These are phyloP conservation scores for Epiblema foenella DNA, from an alignment of 2,888 invertebrate species.

Conservation along the genomic window DNA sequence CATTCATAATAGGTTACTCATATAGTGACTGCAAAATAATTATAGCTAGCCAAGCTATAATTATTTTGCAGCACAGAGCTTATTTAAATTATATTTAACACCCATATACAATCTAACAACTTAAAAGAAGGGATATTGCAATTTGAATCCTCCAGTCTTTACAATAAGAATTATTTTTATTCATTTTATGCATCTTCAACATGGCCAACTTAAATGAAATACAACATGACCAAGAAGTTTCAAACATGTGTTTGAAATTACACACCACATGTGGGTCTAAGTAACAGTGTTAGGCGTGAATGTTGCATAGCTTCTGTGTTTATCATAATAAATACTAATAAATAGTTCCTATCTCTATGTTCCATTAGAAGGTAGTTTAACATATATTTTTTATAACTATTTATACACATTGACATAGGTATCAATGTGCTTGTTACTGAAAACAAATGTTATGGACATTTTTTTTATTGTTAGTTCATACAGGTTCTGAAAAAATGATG, in stretches of 20 bases:
- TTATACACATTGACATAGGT: too few species aligned
- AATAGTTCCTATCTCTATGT: neutral
- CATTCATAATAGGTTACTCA: neutral
- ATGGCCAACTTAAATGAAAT: neutral
- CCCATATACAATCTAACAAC: neutral
- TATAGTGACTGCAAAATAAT: too few species aligned
- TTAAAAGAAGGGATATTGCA: neutral
- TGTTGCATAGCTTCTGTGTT: neutral
- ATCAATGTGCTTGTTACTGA: too few species aligned
- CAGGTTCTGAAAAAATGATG: too few species aligned
- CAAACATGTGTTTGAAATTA: slow-evolving; percentile 22
- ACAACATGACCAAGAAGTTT: neutral
- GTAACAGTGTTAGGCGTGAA: neutral
- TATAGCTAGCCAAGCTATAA: too few species aligned
- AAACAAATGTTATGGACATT: too few species aligned
- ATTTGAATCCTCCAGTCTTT: neutral
- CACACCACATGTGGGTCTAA: slow-evolving; percentile 18
- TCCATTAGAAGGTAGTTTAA: neutral
- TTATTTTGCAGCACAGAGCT: too few species aligned
- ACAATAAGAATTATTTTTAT: neutral
- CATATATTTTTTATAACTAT: neutral
- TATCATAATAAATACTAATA: slow-evolving; percentile 1
- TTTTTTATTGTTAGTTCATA: too few species aligned
- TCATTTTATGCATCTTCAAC: neutral
- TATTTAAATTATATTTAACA: too few species aligned